Evolutionary conservation across 2,113 vertebrate species (phyloP), one percentile per base, ranked within the genome.

Genomic region (Rhinogobius similis): DNA sequence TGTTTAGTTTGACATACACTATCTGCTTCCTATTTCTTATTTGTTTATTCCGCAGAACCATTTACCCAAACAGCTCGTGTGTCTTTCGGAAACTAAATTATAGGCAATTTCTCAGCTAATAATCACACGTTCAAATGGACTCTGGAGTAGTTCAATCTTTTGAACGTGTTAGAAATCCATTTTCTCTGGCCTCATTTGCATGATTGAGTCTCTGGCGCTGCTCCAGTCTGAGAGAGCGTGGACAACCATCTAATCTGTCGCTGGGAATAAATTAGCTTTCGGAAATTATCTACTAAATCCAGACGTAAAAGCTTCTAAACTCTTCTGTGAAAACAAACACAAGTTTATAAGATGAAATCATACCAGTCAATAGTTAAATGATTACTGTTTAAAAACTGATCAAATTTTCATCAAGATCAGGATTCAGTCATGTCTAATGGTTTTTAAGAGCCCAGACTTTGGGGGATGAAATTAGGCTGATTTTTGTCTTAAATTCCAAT

Each of bases 151-250:
- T 53, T 53, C 52, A 53, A 12, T 53, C n/a, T 53, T 53, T 53
- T 53, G 26, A 55, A 24, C 52, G 23, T 13, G 52, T 55, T 55
- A 55, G 52, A 55, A 55, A 55, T 55, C 52, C 24, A 29, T 58
- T 58, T 58, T 58, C 55, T 29, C 24, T 9, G 55, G 55, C 26
- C 55, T 29, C 55, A 58, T 58, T 27, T 58, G 13, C 55, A 29
- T 58, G 55, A 58, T 29, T 26, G 5, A 58, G 26, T 29, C 2
- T 55, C 55, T 58, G 26, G 55, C 55, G 5, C 24, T 14, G 24
- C 53, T 29, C 26, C 55, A 8, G 55, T 27, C 13, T 29, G 5
- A 26, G 26, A 58, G 24, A 56, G 13, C 24, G 24, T 56, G 12
- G 23, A 27, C 53, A 2, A 29, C 13, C 6, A 58, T 58, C 55